Evolutionary conservation across 2,888 invertebrate genomes (phyloP).

Genomic region (Glaucopsyche alexis): DNA sequence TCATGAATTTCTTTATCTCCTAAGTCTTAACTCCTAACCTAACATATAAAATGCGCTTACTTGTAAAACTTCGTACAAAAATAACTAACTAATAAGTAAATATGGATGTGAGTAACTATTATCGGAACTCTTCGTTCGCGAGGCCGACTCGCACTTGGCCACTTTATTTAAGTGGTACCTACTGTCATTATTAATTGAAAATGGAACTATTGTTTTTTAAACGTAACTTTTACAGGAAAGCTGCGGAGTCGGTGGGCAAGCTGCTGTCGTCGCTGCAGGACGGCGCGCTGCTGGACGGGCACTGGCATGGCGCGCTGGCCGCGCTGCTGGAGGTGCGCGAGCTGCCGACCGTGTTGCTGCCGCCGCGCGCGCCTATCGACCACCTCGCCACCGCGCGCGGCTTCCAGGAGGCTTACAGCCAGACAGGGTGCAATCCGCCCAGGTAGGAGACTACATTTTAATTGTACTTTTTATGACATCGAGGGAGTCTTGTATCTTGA

Average conservation of each 20-base stretch:
- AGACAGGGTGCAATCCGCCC: conserved; percentile 84
- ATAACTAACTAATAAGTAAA: too few relatives aligned
- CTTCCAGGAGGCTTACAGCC: conserved; percentile 83
- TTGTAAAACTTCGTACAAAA: too few relatives aligned
- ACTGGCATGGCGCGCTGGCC: conserved; percentile 79
- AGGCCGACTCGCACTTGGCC: too few relatives aligned
- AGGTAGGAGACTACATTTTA: conserved; percentile 52
- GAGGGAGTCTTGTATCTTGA: too few relatives aligned
- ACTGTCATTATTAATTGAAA: too few relatives aligned
- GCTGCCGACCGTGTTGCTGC: conserved; percentile 75
- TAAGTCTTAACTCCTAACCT: too few relatives aligned
- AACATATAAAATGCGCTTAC: too few relatives aligned
- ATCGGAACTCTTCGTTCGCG: too few relatives aligned
- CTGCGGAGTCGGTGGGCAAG: conserved; percentile 53
- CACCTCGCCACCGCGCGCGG: conserved; percentile 82
- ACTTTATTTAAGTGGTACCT: too few relatives aligned
- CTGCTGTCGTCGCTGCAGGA: conserved; percentile 48
- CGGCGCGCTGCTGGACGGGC: conserved; percentile 43
- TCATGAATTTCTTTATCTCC: too few relatives aligned
- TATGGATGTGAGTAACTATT: too few relatives aligned
- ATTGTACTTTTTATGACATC: not conserved
- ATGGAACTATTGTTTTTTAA: too few relatives aligned
- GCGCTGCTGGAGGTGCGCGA: conserved; percentile 82
- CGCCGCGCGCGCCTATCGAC: conserved; percentile 82
- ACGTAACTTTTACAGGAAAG: conserved; percentile 51